A percentile compares a stretch with the other conserved stretches of the same genome.
These are phyloP conservation scores for Fissipunctia ypsillon DNA, from an alignment of 2,888 invertebrate species.

Conservation along the genomic window DNA sequence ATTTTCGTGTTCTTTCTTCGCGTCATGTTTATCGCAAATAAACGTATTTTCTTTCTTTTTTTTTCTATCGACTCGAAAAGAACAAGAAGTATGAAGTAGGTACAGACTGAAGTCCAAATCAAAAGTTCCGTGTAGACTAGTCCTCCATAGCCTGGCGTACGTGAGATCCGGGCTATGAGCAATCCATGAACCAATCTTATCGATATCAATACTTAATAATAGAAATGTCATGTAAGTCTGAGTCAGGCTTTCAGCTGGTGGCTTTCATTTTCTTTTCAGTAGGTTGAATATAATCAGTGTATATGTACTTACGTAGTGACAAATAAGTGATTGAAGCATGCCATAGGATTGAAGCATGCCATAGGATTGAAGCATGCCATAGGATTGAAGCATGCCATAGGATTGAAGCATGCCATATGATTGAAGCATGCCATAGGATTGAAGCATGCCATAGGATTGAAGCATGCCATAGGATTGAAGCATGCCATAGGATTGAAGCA, in stretches of 20 bases:
- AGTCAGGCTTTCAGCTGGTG: constrained; percentile 20
- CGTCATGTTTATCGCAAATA: too few relatives aligned
- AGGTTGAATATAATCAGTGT: neutral
- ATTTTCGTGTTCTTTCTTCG: too few relatives aligned
- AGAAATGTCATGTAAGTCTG: constrained; percentile 42
- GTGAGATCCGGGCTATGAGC: constrained; percentile 46
- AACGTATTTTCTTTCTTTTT: too few relatives aligned
- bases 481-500: too few relatives aligned
- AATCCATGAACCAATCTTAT: constrained; percentile 47
- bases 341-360: neutral
- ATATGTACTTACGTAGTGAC: neutral
- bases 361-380: too few relatives aligned
- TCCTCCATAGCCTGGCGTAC: constrained; percentile 33
- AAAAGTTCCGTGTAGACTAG: constrained; percentile 17
- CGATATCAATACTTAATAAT: constrained; percentile 45
- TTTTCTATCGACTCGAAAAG: too few relatives aligned
- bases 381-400: too few relatives aligned
- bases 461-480: too few relatives aligned
- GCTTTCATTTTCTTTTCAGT: neutral
- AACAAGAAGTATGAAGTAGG: neutral
- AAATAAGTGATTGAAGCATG: neutral
- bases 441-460: too few relatives aligned
- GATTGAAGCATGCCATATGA: too few relatives aligned
- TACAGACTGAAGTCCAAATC: constrained; percentile 19
- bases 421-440: too few relatives aligned